Base-by-base conservation (phyloP, 2,888 invertebrate genomes). In the Tetragnatha montana region DNA sequence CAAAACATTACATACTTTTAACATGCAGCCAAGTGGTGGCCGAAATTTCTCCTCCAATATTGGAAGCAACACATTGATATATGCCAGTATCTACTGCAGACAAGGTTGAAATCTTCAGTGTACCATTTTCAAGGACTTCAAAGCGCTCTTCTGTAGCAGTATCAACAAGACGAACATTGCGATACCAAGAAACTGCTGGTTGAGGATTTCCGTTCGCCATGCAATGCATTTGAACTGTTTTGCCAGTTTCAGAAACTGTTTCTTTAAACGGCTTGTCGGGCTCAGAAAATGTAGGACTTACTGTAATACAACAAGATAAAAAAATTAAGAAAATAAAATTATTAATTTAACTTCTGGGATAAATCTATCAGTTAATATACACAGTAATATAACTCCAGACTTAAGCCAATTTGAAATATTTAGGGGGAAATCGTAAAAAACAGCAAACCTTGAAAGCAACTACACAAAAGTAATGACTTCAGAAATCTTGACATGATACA, bases 1-100 rank as follows among this genome's bases (percentile, higher is more conserved):
- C 6, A 8, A 50, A 19, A 17, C 35, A 22, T n/a, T 19, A 81
- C 97, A 96, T 95, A 98, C 98, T 98, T 96, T 98, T 98, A 50
- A 98, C 98, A 94, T 96, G 96, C 74, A 98, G 94, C 98, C 98
- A 98, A 1, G 98, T 97, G 92, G 96, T 96, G 91, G 96, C 95
- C 6, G 97, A 97, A 84, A 96, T 96, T 93, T 98, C 97, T 14
- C 99, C 99, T 1, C 97, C 99, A 92, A 96, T 96, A 93, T 98
- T 99, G 85, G 95, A 95, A 0, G 97, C 98, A 92, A 98, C 96
- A 93, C 99, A 99, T 93, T 99, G 99, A 93, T 97, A 99, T 95
- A 99, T 96, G 79, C 98, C 99, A 91, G 97, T 96, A 94, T 98
- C 98, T 91, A 96, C 96, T 94, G 97, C 96, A 92, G 96, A 95